A percentile compares a stretch with the other conserved stretches of the same genome.
These are phyloP conservation scores for Pagetopsis macropterus DNA, from an alignment of 2,797 vertebrate genomes.

Conservation along the genomic window DNA sequence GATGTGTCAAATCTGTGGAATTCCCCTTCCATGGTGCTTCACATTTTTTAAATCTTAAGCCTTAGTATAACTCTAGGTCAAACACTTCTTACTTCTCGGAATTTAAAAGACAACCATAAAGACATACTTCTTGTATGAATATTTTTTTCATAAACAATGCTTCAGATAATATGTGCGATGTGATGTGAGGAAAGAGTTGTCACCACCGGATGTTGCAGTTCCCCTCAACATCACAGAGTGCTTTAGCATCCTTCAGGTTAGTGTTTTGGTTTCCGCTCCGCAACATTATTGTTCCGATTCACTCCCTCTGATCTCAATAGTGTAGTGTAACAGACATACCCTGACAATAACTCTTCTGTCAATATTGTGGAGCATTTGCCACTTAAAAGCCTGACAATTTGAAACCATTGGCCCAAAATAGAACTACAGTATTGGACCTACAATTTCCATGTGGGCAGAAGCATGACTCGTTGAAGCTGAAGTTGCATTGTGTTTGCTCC, in stretches of 20 bases:
- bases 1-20: not conserved
- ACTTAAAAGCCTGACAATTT: not conserved
- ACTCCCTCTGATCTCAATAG: not conserved
- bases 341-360: not conserved
- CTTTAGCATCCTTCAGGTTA: not conserved
- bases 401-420: not conserved
- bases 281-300: not conserved
- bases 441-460: not conserved
- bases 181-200: not conserved
- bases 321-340: not conserved
- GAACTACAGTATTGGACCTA: not conserved
- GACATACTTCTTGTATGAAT: no score
- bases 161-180: not conserved
- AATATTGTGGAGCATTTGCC: not conserved
- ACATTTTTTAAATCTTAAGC: not conserved
- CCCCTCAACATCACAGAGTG: not conserved
- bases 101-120: not conserved
- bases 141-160: not conserved
- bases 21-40: no score
- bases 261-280: not conserved
- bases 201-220: not conserved
- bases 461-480: not conserved
- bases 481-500: not conserved
- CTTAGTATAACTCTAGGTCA: not conserved
- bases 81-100: not conserved